Evolutionary conservation across 2,113 vertebrate species (phyloP).

Genomic region (Pampusana beccarii): DNA sequence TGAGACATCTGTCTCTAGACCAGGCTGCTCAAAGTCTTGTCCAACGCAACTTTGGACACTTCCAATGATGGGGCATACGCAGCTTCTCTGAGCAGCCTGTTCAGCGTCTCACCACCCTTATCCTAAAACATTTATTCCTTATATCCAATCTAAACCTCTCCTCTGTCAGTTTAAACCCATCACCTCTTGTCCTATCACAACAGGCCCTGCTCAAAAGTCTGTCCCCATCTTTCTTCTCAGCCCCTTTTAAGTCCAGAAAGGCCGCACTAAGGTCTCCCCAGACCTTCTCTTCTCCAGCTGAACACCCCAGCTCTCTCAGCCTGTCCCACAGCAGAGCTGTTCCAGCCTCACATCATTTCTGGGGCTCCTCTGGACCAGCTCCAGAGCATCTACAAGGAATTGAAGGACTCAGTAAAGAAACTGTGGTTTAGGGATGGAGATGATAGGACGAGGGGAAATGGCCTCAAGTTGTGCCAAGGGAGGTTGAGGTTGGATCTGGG

Average conservation of each 20-base stretch:
- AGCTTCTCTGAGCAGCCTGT: neutral
- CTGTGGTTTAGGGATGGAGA: no score
- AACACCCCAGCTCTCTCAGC: neutral
- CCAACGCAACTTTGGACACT: neutral
- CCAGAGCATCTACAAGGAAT: neutral
- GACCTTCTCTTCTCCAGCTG: neutral
- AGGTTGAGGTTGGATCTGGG: no score
- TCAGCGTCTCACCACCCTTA: neutral
- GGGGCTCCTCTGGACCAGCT: neutral
- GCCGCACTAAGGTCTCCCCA: rapidly evolving
- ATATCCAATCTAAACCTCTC: no score
- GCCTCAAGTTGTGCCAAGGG: no score
- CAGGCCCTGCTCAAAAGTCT: neutral
- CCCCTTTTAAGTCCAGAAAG: neutral
- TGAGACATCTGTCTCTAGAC: neutral
- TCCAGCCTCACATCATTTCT: neutral
- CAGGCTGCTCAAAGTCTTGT: neutral
- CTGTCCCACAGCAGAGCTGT: neutral
- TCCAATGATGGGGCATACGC: neutral
- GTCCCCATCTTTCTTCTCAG: neutral
- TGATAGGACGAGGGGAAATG: no score
- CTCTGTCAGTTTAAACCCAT: neutral
- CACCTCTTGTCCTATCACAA: neutral
- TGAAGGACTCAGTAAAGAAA: no score
- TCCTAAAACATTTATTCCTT: rapidly evolving